Conservation (phyloP, 1,140 invertebrate genomes). For the Dermatophagoides farinae region DNA sequence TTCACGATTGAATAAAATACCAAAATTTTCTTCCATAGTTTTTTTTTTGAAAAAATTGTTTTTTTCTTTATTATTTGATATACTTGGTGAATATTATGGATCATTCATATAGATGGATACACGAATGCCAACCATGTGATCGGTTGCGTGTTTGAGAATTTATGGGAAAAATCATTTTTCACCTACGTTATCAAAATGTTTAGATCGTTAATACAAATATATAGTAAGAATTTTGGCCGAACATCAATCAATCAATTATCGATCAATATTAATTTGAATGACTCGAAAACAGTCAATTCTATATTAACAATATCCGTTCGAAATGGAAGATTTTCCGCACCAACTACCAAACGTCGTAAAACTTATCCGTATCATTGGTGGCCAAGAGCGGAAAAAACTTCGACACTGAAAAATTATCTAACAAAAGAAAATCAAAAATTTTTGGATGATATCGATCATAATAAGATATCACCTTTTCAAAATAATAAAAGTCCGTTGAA, state of each 20-base stretch:
- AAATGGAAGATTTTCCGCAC: neutral
- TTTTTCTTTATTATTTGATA: too few species aligned
- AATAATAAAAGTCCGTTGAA: slow-evolving; percentile 34
- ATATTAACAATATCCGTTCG: too few species aligned
- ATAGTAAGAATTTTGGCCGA: neutral
- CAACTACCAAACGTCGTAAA: slow-evolving; percentile 19
- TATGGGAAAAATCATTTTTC: too few species aligned
- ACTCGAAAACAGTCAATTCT: too few species aligned
- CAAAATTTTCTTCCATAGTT: neutral
- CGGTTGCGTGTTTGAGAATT: too few species aligned
- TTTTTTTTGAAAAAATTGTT: too few species aligned
- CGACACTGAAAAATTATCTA: slow-evolving; percentile 34
- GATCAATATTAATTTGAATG: too few species aligned
- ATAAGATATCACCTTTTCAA: slow-evolving; percentile 30
- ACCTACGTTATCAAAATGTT: neutral
- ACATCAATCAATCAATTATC: neutral
- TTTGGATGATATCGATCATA: slow-evolving; percentile 49
- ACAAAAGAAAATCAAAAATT: slow-evolving; percentile 60
- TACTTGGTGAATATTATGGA: too few species aligned
- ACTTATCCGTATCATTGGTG: slow-evolving; percentile 20
- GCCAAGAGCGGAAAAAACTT: slow-evolving; percentile 19
- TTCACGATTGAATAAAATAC: neutral
- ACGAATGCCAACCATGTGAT: too few species aligned
- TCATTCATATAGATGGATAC: too few species aligned
- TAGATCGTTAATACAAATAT: neutral